Percentiles rank a stretch among this genome's conserved stretches.
phyloP scores from a whole-genome alignment of 2,113 vertebrate genomes.

The Bolborhynchus lineola region DNA sequence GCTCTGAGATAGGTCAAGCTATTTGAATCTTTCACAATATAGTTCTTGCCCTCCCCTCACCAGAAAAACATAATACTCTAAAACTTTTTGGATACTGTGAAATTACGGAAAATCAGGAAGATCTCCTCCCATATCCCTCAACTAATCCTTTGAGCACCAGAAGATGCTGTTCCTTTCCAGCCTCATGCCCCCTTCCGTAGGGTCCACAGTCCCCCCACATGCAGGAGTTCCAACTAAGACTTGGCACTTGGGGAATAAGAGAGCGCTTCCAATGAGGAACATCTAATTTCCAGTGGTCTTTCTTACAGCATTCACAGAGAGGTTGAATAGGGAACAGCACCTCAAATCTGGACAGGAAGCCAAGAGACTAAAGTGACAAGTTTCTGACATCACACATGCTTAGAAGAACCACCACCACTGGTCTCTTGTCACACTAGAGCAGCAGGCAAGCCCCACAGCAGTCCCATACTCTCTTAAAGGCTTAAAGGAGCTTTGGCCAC shows the following conservation, averaged over 20 bases:
- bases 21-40: background rate
- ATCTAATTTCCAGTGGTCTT: accelerated
- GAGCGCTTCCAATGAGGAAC: background rate
- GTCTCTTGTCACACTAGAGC: background rate
- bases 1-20: background rate
- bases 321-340: background rate
- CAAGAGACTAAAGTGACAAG: background rate
- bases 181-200: accelerated
- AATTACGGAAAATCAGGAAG: background rate
- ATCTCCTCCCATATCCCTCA: background rate
- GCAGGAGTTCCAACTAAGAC: background rate
- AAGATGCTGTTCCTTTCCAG: background rate
- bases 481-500: background rate
- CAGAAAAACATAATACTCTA: background rate
- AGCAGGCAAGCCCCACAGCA: background rate
- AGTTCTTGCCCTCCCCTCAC: background rate
- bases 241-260: background rate
- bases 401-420: background rate
- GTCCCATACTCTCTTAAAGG: background rate
- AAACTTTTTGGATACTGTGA: background rate
- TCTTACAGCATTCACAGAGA: background rate
- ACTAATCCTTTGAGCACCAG: background rate
- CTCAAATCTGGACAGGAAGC: background rate
- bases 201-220: accelerated
- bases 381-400: background rate